phyloP scores from a whole-genome alignment of 2,113 vertebrate genomes.

The Clarias gariepinus region DNA sequence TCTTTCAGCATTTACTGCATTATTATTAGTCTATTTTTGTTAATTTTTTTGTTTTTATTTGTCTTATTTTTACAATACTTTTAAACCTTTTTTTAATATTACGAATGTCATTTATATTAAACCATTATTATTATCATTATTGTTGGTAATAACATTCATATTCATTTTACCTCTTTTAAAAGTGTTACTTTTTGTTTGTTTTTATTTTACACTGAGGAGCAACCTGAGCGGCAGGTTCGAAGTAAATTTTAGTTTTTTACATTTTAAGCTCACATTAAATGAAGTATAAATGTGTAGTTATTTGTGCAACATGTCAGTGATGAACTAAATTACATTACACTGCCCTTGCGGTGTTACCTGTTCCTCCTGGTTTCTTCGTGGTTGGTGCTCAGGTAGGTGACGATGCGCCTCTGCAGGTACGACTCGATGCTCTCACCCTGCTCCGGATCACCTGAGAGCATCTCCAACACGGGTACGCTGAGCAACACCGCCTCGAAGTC shows the following conservation, averaged over 20 bases:
- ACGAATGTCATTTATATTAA: too few relatives aligned
- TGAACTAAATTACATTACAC: not conserved
- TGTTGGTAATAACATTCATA: too few relatives aligned
- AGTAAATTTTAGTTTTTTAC: not conserved
- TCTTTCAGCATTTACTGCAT: not conserved
- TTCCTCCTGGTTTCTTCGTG: slow-evolving; percentile 64
- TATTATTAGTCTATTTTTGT: not conserved
- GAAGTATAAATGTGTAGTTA: not conserved
- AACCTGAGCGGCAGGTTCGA: not conserved
- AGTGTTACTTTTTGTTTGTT: not conserved
- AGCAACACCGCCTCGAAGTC: slow-evolving; percentile 80
- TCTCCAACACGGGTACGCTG: slow-evolving; percentile 67
- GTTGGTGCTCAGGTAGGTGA: slow-evolving; percentile 75
- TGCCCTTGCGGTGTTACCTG: slow-evolving; percentile 71
- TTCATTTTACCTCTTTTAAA: too few relatives aligned
- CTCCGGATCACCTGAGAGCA: slow-evolving; percentile 70
- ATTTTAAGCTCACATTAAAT: not conserved
- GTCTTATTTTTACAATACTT: not conserved
- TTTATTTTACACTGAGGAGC: not conserved
- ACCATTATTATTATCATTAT: too few relatives aligned
- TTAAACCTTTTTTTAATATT: too few relatives aligned
- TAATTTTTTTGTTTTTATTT: not conserved
- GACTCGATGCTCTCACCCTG: slow-evolving; percentile 75
- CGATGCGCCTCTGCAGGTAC: slow-evolving; percentile 80
- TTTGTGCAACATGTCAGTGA: too few relatives aligned